phyloP scores from a whole-genome alignment of 1,140 invertebrate species.

The Xylocopa sonorina region DNA sequence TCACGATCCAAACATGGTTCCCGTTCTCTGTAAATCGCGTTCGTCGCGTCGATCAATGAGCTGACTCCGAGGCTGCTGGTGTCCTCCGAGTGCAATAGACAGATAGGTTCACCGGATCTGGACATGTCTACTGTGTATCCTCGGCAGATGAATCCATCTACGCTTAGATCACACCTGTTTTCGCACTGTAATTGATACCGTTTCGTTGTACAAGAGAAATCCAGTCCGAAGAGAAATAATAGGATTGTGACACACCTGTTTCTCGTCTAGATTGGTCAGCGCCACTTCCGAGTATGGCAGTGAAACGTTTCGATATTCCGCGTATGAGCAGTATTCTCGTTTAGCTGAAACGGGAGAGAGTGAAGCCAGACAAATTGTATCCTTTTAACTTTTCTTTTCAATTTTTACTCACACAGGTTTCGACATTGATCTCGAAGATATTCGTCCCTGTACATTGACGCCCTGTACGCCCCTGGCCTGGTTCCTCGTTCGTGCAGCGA shows the following conservation, averaged over 20 bases:
- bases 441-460: constrained; percentile 76
- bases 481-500: constrained; percentile 69
- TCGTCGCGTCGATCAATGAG: constrained; percentile 71
- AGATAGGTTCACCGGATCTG: constrained; percentile 65
- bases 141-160: constrained; percentile 82
- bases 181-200: constrained; percentile 80
- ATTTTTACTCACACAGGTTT: constrained; percentile 73
- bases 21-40: constrained; percentile 81
- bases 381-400: too few species aligned
- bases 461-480: constrained; percentile 75
- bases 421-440: constrained; percentile 80
- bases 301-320: constrained; percentile 76
- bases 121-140: constrained; percentile 76
- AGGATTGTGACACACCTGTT: constrained; percentile 64
- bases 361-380: background rate
- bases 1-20: constrained; percentile 83
- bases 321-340: constrained; percentile 78
- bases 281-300: constrained; percentile 76
- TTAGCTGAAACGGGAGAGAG: constrained; percentile 62
- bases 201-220: too few species aligned
- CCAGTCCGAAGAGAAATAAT: too few species aligned
- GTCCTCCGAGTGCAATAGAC: constrained; percentile 80
- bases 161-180: constrained; percentile 79
- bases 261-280: constrained; percentile 60
- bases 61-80: constrained; percentile 77